A percentile compares a stretch with the other conserved stretches of the same genome.
Conservation (phyloP, 2,888 invertebrate genomes). For the Caenorhabditis virilis region DNA sequence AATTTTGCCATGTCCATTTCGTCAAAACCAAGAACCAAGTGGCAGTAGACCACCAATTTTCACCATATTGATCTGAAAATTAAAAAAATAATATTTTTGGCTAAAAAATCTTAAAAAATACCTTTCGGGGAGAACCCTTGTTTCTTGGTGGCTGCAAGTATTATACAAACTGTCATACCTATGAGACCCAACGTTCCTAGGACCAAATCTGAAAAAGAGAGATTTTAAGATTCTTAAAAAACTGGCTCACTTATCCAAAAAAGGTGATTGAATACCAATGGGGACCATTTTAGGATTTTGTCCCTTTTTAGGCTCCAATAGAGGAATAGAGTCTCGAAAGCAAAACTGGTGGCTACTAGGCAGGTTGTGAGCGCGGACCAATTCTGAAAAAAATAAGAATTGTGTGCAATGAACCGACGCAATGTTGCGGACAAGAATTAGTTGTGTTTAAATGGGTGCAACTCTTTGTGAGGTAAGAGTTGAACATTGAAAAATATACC, state of each 20-base stretch:
- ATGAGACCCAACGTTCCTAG: constrained; percentile 19
- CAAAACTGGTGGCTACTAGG: constrained; percentile 19
- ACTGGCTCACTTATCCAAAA: constrained; percentile 25
- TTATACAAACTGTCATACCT: constrained; percentile 19
- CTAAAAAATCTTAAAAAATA: background rate
- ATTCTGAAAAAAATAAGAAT: too few relatives aligned
- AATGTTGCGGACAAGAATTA: too few relatives aligned
- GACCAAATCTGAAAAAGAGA: constrained; percentile 13
- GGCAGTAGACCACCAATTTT: constrained; percentile 27
- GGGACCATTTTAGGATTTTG: constrained; percentile 21
- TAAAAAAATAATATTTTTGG: background rate
- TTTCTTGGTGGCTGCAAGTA: constrained; percentile 22
- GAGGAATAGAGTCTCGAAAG: constrained; percentile 21
- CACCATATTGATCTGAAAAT: constrained; percentile 23
- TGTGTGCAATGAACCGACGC: too few relatives aligned
- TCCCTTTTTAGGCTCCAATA: constrained; percentile 26
- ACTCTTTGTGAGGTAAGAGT: too few relatives aligned
- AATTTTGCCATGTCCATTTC: constrained; percentile 36
- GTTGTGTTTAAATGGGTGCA: too few relatives aligned
- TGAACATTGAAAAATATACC: too few relatives aligned
- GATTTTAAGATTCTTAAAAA: background rate
- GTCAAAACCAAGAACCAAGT: constrained; percentile 25
- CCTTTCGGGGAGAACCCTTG: constrained; percentile 26
- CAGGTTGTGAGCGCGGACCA: constrained; percentile 19
- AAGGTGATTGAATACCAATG: constrained; percentile 7